Conservation (phyloP, 2,888 invertebrate genomes). For the Pardosa pseudoannulata region DNA sequence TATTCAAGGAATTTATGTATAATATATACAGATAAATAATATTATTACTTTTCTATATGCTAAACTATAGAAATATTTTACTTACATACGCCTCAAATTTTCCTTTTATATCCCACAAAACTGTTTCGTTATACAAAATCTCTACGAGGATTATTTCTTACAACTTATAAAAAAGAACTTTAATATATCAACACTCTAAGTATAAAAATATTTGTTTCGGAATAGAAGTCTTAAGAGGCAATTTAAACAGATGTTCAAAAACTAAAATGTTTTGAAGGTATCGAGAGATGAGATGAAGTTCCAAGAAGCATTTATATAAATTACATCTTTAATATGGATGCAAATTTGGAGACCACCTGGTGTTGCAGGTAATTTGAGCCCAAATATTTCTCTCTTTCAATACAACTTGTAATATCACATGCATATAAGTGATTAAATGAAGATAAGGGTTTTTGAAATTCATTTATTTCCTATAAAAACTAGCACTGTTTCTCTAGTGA, state of each 20-base stretch:
- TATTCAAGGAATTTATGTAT: too few species aligned
- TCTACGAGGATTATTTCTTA: too few species aligned
- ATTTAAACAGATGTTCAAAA: conserved; percentile 44
- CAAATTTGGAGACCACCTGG: conserved; percentile 63
- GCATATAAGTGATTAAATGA: conserved; percentile 64
- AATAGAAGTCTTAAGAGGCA: conserved; percentile 40
- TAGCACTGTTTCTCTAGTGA: too few species aligned
- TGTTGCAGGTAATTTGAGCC: conserved; percentile 56
- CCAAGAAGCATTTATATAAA: conserved; percentile 55
- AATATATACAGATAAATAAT: too few species aligned
- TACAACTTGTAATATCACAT: conserved; percentile 35
- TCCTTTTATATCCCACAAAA: too few species aligned
- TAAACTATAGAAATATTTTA: too few species aligned
- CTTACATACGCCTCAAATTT: too few species aligned
- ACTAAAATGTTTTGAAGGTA: conserved; percentile 38
- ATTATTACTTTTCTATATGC: too few species aligned
- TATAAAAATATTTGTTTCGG: conserved; percentile 37
- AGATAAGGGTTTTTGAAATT: neutral
- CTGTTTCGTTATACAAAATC: too few species aligned
- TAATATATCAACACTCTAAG: too few species aligned
- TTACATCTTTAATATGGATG: conserved; percentile 67
- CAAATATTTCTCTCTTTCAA: neutral
- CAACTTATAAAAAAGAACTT: too few species aligned
- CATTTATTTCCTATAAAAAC: too few species aligned
- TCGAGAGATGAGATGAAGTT: conserved; percentile 52